A percentile compares a stretch with the other conserved stretches of the same genome.
phyloP scores from a whole-genome alignment of 2,113 vertebrate species.

The Catharus bicknelli region DNA sequence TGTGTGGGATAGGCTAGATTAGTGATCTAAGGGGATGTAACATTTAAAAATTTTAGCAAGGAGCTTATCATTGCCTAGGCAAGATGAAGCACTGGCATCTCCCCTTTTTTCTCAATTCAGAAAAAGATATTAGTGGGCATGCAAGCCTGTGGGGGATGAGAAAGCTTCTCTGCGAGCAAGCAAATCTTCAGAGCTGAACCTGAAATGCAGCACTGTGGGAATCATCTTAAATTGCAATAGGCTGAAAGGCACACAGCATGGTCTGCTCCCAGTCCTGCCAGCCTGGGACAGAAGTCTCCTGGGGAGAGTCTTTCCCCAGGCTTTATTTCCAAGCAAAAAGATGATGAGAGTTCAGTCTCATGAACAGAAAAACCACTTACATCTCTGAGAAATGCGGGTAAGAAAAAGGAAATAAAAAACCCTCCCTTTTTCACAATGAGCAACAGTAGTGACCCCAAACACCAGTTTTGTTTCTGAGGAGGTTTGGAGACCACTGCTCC shows the following conservation, averaged over 20 bases:
- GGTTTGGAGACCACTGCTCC: neutral
- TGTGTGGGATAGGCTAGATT: neutral
- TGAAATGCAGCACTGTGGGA: neutral
- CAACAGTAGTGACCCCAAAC: neutral
- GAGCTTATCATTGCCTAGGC: slow-evolving; percentile 1
- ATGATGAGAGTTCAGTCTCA: neutral
- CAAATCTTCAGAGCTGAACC: neutral
- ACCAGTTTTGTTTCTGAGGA: neutral
- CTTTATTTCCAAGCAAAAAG: neutral
- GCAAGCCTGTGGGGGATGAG: neutral
- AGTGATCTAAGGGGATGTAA: neutral
- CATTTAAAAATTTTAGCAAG: slow-evolving; percentile 9
- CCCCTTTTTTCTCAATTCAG: neutral
- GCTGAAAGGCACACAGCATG: neutral
- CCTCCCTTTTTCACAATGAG: neutral
- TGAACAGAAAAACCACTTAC: neutral
- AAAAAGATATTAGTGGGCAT: neutral
- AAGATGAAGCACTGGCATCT: neutral
- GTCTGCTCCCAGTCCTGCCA: neutral
- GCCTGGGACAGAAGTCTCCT: neutral
- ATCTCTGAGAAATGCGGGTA: neutral
- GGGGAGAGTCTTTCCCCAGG: neutral
- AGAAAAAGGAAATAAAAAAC: neutral
- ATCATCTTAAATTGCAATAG: neutral
- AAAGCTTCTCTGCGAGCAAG: neutral